A percentile compares a stretch with the other conserved stretches of the same genome.
These are phyloP conservation scores for Papilio helenus DNA, from an alignment of 1,140 invertebrate genomes.

Conservation along the genomic window DNA sequence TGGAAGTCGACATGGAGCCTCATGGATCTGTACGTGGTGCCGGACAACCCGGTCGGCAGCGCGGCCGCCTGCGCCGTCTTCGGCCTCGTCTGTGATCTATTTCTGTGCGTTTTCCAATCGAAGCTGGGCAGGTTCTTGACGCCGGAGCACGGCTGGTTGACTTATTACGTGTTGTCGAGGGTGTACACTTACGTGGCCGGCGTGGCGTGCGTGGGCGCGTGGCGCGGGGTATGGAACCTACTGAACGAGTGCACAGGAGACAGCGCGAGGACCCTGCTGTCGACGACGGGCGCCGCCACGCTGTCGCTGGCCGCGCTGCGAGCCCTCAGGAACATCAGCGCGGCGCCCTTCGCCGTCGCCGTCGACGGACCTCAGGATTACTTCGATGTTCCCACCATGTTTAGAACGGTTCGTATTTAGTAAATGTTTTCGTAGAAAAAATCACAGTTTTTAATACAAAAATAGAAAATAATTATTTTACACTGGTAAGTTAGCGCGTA, in stretches of 20 bases:
- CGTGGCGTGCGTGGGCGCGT: conserved; percentile 91
- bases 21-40: conserved; percentile 88
- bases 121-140: conserved; percentile 84
- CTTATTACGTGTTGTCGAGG: conserved; percentile 88
- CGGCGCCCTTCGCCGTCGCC: conserved; percentile 90
- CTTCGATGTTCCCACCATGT: conserved; percentile 93
- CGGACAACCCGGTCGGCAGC: conserved; percentile 84
- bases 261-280: conserved; percentile 83
- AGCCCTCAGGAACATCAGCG: conserved; percentile 90
- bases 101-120: conserved; percentile 87
- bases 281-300: conserved; percentile 85
- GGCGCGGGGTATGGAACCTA: conserved; percentile 91
- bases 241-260: conserved; percentile 88
- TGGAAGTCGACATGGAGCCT: conserved; percentile 94
- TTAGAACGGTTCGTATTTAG: conserved; percentile 82
- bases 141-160: conserved; percentile 86
- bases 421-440: neutral
- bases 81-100: conserved; percentile 87
- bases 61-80: conserved; percentile 86
- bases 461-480: neutral
- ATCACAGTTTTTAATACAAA: neutral
- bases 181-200: conserved; percentile 90
- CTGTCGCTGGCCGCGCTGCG: conserved; percentile 86
- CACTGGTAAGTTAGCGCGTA: neutral
- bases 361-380: conserved; percentile 89